Conservation (phyloP, 1,140 invertebrate genomes). For the Theocolax elegans region DNA sequence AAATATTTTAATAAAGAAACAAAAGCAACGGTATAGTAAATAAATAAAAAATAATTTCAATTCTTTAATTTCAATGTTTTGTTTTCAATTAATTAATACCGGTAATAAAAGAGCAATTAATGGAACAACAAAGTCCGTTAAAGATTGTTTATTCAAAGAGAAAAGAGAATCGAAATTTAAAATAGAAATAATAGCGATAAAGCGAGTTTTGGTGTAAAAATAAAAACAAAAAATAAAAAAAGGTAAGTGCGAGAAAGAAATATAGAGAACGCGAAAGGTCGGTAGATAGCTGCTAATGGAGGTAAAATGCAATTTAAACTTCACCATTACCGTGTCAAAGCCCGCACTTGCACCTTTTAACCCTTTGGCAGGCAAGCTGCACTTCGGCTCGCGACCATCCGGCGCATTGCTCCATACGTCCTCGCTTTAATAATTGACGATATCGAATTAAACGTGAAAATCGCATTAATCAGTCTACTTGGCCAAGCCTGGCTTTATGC, state of each 20-base stretch:
- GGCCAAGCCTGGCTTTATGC: not conserved
- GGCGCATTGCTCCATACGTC: not conserved
- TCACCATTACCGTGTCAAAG: conserved; percentile 41
- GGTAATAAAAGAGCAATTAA: too few species aligned
- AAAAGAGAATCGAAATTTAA: too few species aligned
- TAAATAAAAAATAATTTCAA: too few species aligned
- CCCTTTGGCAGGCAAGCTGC: conserved; percentile 4
- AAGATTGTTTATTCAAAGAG: too few species aligned
- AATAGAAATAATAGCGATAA: not conserved
- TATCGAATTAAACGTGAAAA: conserved; percentile 37
- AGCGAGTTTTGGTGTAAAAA: not conserved
- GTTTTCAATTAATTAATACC: too few species aligned
- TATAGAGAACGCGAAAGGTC: not conserved
- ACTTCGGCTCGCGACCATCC: not conserved
- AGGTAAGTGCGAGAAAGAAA: conserved; percentile 2
- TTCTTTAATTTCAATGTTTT: too few species aligned
- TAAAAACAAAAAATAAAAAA: conserved; percentile 16
- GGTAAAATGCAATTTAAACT: conserved; percentile 41
- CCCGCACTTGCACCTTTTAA: conserved; percentile 20
- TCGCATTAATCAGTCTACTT: conserved; percentile 27
- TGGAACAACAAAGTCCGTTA: too few species aligned
- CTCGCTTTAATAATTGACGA: conserved; percentile 22
- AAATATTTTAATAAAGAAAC: too few species aligned
- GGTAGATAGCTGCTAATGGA: conserved; percentile 23
- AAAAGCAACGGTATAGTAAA: too few species aligned